phyloP scores from a whole-genome alignment of 2,113 vertebrate genomes.

The Sturnus vulgaris region DNA sequence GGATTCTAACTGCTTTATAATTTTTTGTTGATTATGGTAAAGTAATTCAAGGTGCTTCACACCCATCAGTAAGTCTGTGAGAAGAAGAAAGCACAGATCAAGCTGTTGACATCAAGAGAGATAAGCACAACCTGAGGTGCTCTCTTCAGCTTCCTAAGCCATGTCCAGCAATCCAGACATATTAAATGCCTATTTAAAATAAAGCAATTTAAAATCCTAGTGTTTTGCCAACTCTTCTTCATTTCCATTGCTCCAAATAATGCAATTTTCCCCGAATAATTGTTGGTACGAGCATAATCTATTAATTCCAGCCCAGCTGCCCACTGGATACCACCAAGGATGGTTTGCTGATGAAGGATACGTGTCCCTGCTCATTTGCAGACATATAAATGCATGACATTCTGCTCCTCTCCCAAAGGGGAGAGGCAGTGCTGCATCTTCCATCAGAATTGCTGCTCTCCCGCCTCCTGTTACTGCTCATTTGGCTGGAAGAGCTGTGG shows the following conservation, averaged over 20 bases:
- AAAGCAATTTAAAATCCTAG: background rate
- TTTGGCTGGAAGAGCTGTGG: background rate
- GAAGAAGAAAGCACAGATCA: background rate
- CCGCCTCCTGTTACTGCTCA: background rate
- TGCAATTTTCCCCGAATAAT: background rate
- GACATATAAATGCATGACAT: conserved; percentile 60
- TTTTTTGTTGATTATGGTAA: background rate
- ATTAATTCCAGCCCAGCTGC: conserved; percentile 7
- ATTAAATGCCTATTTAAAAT: background rate
- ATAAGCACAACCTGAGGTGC: background rate
- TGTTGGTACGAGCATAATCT: background rate
- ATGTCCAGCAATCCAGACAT: background rate
- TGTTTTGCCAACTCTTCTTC: background rate
- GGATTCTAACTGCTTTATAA: background rate
- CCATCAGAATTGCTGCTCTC: background rate
- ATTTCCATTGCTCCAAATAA: background rate
- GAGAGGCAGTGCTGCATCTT: background rate
- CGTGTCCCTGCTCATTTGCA: conserved; percentile 33
- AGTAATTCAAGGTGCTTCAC: background rate
- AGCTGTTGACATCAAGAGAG: background rate
- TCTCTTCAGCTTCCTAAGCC: background rate
- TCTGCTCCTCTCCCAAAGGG: background rate
- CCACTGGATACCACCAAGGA: background rate
- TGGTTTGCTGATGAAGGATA: conserved; percentile 7
- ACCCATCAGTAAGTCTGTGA: background rate